These are phyloP conservation scores for Lottia scabra DNA, from an alignment of 2,888 invertebrate species.

Conservation along the genomic window DNA sequence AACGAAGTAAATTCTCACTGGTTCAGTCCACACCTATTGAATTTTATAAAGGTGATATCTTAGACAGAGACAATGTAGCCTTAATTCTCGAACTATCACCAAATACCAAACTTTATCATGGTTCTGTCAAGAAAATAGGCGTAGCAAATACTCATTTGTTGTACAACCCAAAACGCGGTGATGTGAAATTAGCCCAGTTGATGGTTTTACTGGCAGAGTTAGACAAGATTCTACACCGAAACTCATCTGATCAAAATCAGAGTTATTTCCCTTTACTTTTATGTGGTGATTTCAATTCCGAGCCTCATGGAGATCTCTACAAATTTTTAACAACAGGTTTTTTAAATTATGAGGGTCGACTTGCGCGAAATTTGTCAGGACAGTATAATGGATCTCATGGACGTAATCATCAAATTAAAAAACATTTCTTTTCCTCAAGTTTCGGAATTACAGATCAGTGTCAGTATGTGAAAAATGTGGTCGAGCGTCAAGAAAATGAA, in stretches of 20 bases:
- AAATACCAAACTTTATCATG: slow-evolving; percentile 11
- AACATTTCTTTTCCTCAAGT: slow-evolving; percentile 62
- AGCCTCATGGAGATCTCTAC: slow-evolving; percentile 81
- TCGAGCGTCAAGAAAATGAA: background rate
- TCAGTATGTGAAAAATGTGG: slow-evolving; percentile 54
- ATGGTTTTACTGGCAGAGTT: slow-evolving; percentile 87
- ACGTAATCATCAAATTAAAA: slow-evolving; percentile 26
- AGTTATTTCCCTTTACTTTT: slow-evolving; percentile 83
- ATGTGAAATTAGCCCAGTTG: slow-evolving; percentile 90
- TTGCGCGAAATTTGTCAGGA: slow-evolving; percentile 64
- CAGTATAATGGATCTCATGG: slow-evolving; percentile 56
- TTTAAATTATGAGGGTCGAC: slow-evolving; percentile 70
- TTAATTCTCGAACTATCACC: slow-evolving; percentile 79
- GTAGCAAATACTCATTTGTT: slow-evolving; percentile 95
- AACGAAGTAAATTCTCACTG: slow-evolving; percentile 77
- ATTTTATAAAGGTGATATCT: slow-evolving; percentile 74
- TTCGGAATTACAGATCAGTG: slow-evolving; percentile 71
- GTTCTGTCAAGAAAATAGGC: slow-evolving; percentile 71
- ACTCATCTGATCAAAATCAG: background rate
- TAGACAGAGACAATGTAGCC: slow-evolving; percentile 91
- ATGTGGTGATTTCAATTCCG: slow-evolving; percentile 93
- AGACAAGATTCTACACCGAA: slow-evolving; percentile 74
- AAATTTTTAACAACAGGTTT: slow-evolving; percentile 77
- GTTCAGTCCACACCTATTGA: slow-evolving; percentile 80
- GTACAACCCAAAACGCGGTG: slow-evolving; percentile 90